phyloP scores from a whole-genome alignment of 2,888 invertebrate genomes.

The Eupithecia centaureata region DNA sequence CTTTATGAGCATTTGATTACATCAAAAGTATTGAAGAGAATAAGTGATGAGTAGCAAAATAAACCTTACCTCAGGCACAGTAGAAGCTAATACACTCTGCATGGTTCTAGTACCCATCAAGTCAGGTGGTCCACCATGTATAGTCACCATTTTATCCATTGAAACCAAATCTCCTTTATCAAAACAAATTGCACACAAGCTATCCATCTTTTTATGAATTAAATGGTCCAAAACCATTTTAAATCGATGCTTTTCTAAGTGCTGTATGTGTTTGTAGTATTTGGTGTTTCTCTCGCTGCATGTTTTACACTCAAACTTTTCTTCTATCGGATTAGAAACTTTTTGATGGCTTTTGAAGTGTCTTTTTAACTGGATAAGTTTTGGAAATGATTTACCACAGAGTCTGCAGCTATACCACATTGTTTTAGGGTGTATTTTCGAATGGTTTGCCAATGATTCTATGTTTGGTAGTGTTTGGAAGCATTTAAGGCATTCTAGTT shows the following conservation, averaged over 20 bases:
- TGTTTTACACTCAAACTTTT: slow-evolving; percentile 58
- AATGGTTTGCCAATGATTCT: slow-evolving; percentile 65
- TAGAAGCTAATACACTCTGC: slow-evolving; percentile 60
- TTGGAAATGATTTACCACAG: slow-evolving; percentile 72
- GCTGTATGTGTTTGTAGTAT: slow-evolving; percentile 62
- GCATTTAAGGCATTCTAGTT: slow-evolving; percentile 71
- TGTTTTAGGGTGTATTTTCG: slow-evolving; percentile 65
- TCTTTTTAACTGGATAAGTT: slow-evolving; percentile 56
- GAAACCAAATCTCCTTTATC: slow-evolving; percentile 57
- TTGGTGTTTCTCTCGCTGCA: slow-evolving; percentile 55
- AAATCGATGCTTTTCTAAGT: slow-evolving; percentile 76
- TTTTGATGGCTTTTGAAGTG: slow-evolving; percentile 49
- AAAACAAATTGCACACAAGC: slow-evolving; percentile 67
- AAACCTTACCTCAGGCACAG: slow-evolving; percentile 68
- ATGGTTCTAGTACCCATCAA: slow-evolving; percentile 63
- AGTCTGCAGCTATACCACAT: slow-evolving; percentile 75
- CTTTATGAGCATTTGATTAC: too few relatives aligned
- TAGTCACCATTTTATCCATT: slow-evolving; percentile 58
- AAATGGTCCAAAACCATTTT: slow-evolving; percentile 63
- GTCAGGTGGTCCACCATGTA: slow-evolving; percentile 71
- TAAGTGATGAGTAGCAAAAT: neutral
- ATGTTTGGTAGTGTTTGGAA: slow-evolving; percentile 65
- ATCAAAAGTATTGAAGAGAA: too few relatives aligned
- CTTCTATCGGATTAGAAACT: slow-evolving; percentile 15
- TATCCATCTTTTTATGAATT: slow-evolving; percentile 60